Conservation (phyloP, 2,113 vertebrate species). For the Daphoenositta chrysoptera region DNA sequence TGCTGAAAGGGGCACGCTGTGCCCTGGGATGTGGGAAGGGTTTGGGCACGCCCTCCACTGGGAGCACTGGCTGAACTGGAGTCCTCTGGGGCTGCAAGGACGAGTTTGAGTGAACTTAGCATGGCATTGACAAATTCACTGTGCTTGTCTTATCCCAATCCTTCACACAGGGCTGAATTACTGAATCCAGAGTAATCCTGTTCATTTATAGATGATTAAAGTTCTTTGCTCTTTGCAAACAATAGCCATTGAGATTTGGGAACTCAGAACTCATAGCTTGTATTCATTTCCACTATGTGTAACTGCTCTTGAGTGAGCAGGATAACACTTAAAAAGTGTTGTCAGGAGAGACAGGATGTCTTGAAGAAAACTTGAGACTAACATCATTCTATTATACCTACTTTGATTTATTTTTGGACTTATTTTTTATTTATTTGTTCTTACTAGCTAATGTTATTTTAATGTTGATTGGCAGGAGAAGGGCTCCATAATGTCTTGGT, state of each 20-base stretch:
- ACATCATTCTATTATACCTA: constrained; percentile 11
- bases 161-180: neutral
- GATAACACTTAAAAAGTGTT: neutral
- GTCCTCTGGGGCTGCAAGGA: neutral
- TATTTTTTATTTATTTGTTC: constrained; percentile 36
- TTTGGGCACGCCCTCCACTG: accelerated
- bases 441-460: constrained; percentile 23
- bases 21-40: neutral
- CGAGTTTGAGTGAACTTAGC: accelerated
- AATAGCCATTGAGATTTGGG: neutral
- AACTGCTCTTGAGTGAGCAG: neutral
- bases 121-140: neutral
- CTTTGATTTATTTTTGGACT: constrained; percentile 41
- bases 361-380: constrained; percentile 8
- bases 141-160: neutral
- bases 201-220: neutral
- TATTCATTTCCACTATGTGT: neutral
- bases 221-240: neutral
- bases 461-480: constrained; percentile 13
- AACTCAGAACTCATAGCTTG: neutral
- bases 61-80: accelerated
- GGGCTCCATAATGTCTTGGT: neutral
- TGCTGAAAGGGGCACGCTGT: neutral
- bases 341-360: constrained; percentile 22
- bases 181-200: neutral